Base-by-base conservation (phyloP, 2,797 vertebrate species). In the Rhynchonycteris naso region DNA sequence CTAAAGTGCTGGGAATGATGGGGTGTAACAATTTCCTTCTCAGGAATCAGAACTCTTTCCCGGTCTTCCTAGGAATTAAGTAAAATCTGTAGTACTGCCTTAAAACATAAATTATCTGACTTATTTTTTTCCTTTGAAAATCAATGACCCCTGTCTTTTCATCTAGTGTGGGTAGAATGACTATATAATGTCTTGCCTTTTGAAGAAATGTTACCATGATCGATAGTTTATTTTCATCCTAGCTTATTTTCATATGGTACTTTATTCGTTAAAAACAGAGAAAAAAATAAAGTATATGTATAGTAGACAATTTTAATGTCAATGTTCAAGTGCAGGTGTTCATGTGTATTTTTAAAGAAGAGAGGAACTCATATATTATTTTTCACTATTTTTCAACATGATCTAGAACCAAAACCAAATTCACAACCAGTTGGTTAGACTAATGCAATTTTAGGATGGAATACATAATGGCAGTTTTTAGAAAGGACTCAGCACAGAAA, bases 311-410 rank as follows among this genome's bases (percentile, higher is more conserved):
- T 63, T 22, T 4, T 43, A 72, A 79, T 33, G 8, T 69, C 11
- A 33, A 50, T 38, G 35, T 88, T 66, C 50, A 85, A 54, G 26
- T 56, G 3, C 14, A 54, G 50, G 9, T 50, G 12, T 54, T 66
- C 19, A 68, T n/a, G 12, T 54, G 7, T 1, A 43, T 30, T 85
- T 85, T 85, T 28, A 65, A 81, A 94, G 33, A 7, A 4, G 4
- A 5, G 2, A 33, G 4, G 2, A 33, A 3, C 1, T 59, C 18
- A 22, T 58, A 63, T 19, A 15, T 0, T 1, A 35, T 47, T 19
- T 69, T 91, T 33, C 30, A 66, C 30, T 56, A 9, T 16, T 78
- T 94, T 95, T 92, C 47, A 50, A 26, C 11, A 26, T n/a, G n/a
- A 80, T 6, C 19, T 1, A 28, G 58, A 8, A 90, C 54, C 14